A percentile compares a stretch with the other conserved stretches of the same genome.
Conservation (phyloP, 1,140 invertebrate genomes). For the Oedothorax gibbosus region DNA sequence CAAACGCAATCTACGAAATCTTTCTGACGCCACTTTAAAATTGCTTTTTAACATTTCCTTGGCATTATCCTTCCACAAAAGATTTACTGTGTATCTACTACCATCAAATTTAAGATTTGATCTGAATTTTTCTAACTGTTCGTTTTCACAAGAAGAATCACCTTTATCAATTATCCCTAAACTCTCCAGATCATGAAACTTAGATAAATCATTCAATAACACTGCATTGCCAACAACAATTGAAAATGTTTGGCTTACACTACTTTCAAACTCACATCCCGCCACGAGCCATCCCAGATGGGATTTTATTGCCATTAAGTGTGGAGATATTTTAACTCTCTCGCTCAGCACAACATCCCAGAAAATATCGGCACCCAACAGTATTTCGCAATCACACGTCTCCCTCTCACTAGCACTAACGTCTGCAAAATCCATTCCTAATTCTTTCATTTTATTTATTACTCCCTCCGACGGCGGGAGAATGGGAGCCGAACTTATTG, state of each 20-base stretch:
- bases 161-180: not conserved
- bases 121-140: not conserved
- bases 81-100: not conserved
- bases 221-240: not conserved
- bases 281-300: not conserved
- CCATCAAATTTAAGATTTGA: not conserved
- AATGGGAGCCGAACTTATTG: conserved; percentile 4
- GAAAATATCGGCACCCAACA: not conserved
- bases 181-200: conserved; percentile 1
- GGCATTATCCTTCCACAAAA: not conserved
- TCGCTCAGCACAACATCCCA: not conserved
- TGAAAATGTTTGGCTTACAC: not conserved
- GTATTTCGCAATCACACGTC: not conserved
- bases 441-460: conserved; percentile 5
- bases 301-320: not conserved
- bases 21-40: not conserved
- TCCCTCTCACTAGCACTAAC: not conserved
- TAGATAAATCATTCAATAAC: conserved; percentile 1
- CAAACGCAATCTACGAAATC: not conserved
- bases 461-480: not conserved
- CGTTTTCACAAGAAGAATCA: no score
- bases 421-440: not conserved
- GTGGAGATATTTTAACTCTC: not conserved
- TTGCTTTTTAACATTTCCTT: not conserved
- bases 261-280: not conserved